These are phyloP conservation scores for Flexamia atlantica DNA, from an alignment of 2,888 invertebrate genomes.

Conservation along the genomic window DNA sequence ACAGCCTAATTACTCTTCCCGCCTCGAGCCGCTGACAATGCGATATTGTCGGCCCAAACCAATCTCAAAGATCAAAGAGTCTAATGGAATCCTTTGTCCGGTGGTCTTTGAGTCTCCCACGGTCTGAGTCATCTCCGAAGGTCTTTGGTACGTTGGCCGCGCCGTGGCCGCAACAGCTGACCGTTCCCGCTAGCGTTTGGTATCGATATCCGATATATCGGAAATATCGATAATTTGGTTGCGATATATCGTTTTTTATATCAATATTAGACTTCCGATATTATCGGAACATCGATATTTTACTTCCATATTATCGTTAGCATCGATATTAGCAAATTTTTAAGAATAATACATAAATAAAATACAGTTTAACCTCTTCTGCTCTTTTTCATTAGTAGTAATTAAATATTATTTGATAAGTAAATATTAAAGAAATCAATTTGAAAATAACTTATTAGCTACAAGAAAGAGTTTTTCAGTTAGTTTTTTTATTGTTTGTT, in stretches of 20 bases:
- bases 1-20: not conserved
- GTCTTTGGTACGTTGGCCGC: slow-evolving; percentile 35
- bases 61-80: slow-evolving; percentile 39
- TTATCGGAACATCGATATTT: no score
- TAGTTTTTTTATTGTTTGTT: no score
- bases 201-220: no score
- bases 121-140: slow-evolving; percentile 41
- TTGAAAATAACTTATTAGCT: no score
- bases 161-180: slow-evolving; percentile 28
- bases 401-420: no score
- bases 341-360: no score
- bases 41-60: slow-evolving; percentile 29
- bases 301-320: no score
- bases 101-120: slow-evolving; percentile 33
- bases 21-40: slow-evolving; percentile 5
- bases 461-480: no score
- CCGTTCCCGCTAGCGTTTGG: not conserved
- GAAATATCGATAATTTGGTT: not conserved
- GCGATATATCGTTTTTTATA: not conserved
- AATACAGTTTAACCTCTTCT: no score
- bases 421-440: no score
- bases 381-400: no score
- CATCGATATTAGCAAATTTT: no score
- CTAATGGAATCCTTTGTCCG: slow-evolving; percentile 29
- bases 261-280: not conserved